Percentiles rank a stretch among this genome's conserved stretches.
These are phyloP conservation scores for Hololepta plana DNA, from an alignment of 2,888 invertebrate genomes.

Conservation along the genomic window DNA sequence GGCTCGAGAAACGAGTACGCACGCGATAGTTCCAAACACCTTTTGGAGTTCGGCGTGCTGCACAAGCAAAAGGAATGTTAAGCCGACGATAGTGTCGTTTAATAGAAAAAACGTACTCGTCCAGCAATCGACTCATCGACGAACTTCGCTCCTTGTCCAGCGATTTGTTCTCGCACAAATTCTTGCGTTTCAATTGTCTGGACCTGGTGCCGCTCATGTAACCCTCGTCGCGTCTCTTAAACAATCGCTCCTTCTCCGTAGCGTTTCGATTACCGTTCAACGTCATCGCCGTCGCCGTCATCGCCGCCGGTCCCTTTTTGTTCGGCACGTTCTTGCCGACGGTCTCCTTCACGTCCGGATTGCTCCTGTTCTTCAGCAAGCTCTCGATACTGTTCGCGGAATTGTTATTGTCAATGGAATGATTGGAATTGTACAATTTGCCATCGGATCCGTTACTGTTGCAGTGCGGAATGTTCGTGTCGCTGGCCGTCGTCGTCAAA, in stretches of 20 bases:
- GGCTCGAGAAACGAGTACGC: slow-evolving; percentile 74
- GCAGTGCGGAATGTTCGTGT: slow-evolving; percentile 25
- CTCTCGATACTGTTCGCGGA: background rate
- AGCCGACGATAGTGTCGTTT: background rate
- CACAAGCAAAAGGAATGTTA: slow-evolving; percentile 7
- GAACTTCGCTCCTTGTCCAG: slow-evolving; percentile 65
- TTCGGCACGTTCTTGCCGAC: background rate
- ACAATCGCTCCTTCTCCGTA: slow-evolving; percentile 29
- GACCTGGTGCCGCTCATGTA: slow-evolving; percentile 43
- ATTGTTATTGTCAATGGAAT: slow-evolving; percentile 15
- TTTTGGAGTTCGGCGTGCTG: slow-evolving; percentile 25
- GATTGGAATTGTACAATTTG: slow-evolving; percentile 16
- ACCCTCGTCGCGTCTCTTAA: slow-evolving; percentile 39
- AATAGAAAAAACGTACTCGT: slow-evolving; percentile 35
- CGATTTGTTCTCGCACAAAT: slow-evolving; percentile 26
- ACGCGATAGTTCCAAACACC: slow-evolving; percentile 48
- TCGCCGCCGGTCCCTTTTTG: background rate
- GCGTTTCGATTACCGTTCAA: too few species aligned
- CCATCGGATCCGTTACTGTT: slow-evolving; percentile 13
- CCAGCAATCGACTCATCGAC: slow-evolving; percentile 67
- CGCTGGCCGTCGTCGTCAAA: slow-evolving; percentile 27
- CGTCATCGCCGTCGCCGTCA: slow-evolving; percentile 1
- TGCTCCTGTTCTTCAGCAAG: background rate
- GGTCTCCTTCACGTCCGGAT: background rate
- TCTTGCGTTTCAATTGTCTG: slow-evolving; percentile 38